A percentile compares a stretch with the other conserved stretches of the same genome.
Conservation (phyloP, 1,140 invertebrate genomes). For the Meteorus sp. region DNA sequence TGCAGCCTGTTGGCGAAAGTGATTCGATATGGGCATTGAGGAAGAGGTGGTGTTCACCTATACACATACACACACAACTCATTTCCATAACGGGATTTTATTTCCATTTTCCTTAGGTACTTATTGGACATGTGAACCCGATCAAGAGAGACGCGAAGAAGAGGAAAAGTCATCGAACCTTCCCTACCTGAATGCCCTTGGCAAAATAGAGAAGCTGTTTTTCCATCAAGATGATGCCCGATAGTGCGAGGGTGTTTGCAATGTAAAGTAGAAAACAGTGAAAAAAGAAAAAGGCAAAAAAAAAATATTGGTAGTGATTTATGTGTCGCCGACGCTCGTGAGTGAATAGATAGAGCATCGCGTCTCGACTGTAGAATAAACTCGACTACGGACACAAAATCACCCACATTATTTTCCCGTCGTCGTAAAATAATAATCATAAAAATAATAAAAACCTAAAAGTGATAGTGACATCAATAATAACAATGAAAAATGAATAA, state of each 20-base stretch:
- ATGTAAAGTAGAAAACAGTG: too few species aligned
- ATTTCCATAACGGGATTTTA: constrained; percentile 46
- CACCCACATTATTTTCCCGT: constrained; percentile 20
- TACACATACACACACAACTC: too few species aligned
- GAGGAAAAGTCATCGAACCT: too few species aligned
- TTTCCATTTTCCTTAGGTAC: constrained; percentile 38
- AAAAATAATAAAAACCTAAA: constrained; percentile 6
- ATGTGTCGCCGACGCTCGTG: constrained; percentile 27
- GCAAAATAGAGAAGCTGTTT: too few species aligned
- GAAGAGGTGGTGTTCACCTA: constrained; percentile 20
- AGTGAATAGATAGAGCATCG: constrained; percentile 16
- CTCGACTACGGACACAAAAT: constrained; percentile 12
- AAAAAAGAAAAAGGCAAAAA: constrained; percentile 10
- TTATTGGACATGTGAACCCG: too few species aligned
- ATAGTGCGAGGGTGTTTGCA: too few species aligned
- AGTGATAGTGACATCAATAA: too few species aligned
- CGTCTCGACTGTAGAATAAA: background rate
- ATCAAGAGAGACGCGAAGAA: too few species aligned
- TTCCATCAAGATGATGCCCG: constrained; percentile 5
- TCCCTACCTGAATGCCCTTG: too few species aligned
- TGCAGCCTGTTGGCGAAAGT: constrained; percentile 24
- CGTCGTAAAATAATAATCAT: background rate
- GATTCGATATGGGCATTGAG: constrained; percentile 30
- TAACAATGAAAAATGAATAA: too few species aligned
- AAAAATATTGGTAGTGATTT: constrained; percentile 30